Conservation (phyloP, 2,888 invertebrate species). For the Aphrophora alni region DNA sequence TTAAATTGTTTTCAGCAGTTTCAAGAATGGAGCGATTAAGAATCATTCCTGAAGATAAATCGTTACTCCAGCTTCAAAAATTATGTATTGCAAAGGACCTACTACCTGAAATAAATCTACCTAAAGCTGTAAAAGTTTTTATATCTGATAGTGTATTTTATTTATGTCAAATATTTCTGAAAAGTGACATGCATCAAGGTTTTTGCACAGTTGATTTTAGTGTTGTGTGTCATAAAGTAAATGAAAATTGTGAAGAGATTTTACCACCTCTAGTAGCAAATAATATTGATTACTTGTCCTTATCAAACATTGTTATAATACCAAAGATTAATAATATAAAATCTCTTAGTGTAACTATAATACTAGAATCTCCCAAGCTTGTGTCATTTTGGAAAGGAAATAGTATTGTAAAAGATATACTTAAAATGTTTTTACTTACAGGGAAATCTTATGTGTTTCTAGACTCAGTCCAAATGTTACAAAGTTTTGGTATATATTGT, state of each 20-base stretch:
- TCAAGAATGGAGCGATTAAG: not conserved
- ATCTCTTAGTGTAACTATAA: constrained; percentile 45
- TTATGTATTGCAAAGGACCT: not conserved
- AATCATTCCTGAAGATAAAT: not conserved
- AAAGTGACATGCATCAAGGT: constrained; percentile 40
- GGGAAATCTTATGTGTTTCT: constrained; percentile 48
- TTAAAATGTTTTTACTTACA: constrained; percentile 51
- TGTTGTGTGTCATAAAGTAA: constrained; percentile 38
- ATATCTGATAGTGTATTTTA: constrained; percentile 35
- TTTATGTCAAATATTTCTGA: constrained; percentile 45
- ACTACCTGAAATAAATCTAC: not conserved
- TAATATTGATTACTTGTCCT: not conserved
- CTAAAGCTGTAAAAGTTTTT: not conserved
- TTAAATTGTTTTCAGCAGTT: not conserved
- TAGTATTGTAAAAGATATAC: constrained; percentile 48
- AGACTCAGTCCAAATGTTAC: constrained; percentile 40
- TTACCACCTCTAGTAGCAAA: not conserved
- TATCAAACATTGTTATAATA: constrained; percentile 40
- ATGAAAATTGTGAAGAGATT: not conserved
- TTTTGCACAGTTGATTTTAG: constrained; percentile 47
- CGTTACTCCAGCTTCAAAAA: not conserved
- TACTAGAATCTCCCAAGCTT: constrained; percentile 44
- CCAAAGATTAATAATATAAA: constrained; percentile 43
- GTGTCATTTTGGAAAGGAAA: constrained; percentile 43
- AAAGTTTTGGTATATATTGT: constrained; percentile 48